These are phyloP conservation scores for Drosophila lini DNA, from an alignment of 1,140 invertebrate genomes.

Conservation along the genomic window DNA sequence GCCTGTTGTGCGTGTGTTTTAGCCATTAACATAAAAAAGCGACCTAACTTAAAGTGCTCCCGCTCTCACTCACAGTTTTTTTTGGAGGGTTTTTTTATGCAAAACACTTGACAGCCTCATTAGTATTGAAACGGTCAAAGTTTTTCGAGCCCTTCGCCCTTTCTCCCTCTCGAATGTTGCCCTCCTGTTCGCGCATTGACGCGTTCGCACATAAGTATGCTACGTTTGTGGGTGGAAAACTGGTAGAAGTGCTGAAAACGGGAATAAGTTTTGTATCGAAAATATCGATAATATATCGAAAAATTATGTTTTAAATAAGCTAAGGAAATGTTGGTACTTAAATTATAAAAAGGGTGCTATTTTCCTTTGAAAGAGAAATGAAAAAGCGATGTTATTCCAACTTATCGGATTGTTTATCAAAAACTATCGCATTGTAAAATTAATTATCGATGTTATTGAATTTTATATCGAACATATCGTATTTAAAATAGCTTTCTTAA, in stretches of 20 bases:
- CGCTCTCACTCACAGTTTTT: slow-evolving; percentile 17
- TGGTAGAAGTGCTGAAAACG: not conserved
- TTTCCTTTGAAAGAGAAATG: not conserved
- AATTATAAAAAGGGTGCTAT: no score
- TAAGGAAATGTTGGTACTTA: not conserved
- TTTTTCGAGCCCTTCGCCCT: slow-evolving; percentile 31
- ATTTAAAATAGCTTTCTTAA: not conserved
- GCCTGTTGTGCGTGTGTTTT: slow-evolving; percentile 46
- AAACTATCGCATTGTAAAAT: not conserved
- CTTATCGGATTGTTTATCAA: not conserved
- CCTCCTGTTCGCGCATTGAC: slow-evolving; percentile 55
- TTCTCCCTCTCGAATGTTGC: not conserved
- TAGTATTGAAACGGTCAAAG: slow-evolving; percentile 75
- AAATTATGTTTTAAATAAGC: not conserved
- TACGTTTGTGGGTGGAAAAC: slow-evolving; percentile 1
- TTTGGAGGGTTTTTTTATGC: slow-evolving; percentile 64
- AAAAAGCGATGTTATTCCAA: not conserved
- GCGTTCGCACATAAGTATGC: slow-evolving; percentile 63
- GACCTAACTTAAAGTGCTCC: slow-evolving; percentile 40
- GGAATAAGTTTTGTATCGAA: not conserved
- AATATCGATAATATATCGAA: not conserved
- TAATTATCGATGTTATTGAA: not conserved
- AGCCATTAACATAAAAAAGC: slow-evolving; percentile 70
- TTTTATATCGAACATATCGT: not conserved
- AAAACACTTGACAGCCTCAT: slow-evolving; percentile 81